Base-by-base conservation (phyloP, 2,113 vertebrate species). In the Poicephalus gulielmi region DNA sequence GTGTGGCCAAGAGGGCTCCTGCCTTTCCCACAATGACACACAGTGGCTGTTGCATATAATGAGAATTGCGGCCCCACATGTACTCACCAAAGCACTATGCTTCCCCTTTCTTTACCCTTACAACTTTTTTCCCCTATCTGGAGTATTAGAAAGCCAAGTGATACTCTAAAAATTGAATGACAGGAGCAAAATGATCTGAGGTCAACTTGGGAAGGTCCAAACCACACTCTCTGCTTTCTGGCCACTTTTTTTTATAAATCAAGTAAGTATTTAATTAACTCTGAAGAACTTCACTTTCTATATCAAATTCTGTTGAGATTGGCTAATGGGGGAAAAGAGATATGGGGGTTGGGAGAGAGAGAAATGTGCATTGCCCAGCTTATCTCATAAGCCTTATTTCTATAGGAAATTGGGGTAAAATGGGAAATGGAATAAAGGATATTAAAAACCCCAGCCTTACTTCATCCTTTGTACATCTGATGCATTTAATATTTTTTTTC, bases 301-400 rank as follows among this genome's bases (percentile, higher is more conserved):
- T 63, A 55, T 70, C 62, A 90, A 74, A 74, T 89, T 71, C 60
- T 83, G 25, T 64, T 92, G 47, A 86, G 55, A 78, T 25, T 75
- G 46, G 68, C 30, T 91, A 59, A 92, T 59, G 43, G 33, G 25
- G 35, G 20, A 84, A 94, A 88, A 44, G 76, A 73, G 27, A 53
- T 9, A 53, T 7, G 31, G 20, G n/a, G 12, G 18, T 19, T 10
- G 7, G 16, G 37, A 27, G 13, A 93, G 37, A 92, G 15, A 93
- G n/a, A 88, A 73, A 47, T 8, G 13, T 52, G 28, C 41, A 41
- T 79, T 79, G n/a, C 39, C 46, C 55, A 67, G 74, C 6, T 91
- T 83, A 82, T 82, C 47, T 91, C 57, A 60, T 73, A 79, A 94
- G 62, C 66, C 66, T 94, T 87, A 57, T 82, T 91, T 95, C 47